Percentiles rank a stretch among this genome's conserved stretches.
Conservation (phyloP, 2,113 vertebrate species). For the Trinectes maculatus region DNA sequence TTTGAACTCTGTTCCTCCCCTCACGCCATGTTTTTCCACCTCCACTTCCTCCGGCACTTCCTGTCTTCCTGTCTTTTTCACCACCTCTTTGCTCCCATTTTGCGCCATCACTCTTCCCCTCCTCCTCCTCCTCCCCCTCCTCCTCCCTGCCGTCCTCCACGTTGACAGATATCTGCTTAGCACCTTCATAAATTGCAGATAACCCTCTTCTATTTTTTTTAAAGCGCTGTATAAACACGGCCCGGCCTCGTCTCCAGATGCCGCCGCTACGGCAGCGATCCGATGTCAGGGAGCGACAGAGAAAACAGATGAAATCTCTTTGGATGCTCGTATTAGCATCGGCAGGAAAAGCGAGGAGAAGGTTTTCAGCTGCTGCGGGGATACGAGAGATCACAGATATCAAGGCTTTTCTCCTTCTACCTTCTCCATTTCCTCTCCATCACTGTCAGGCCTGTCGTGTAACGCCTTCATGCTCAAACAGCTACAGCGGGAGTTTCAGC, state of each 20-base stretch:
- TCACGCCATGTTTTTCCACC: not conserved
- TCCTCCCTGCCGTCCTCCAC: conserved; percentile 27
- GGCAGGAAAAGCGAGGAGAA: conserved; percentile 10
- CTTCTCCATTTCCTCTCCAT: not conserved
- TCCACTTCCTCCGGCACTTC: conserved; percentile 12
- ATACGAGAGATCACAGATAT: conserved; percentile 33
- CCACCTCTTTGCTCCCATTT: conserved; percentile 9
- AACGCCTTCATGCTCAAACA: conserved; percentile 28
- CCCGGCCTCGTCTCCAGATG: conserved; percentile 34
- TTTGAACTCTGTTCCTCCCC: not conserved
- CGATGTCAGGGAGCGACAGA: conserved; percentile 49
- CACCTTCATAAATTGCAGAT: conserved; percentile 74
- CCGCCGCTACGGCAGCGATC: conserved; percentile 19
- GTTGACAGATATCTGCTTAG: conserved; percentile 75
- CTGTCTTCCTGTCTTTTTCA: conserved; percentile 24
- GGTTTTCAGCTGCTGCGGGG: conserved; percentile 53
- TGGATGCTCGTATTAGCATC: conserved; percentile 56
- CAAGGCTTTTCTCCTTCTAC: not conserved
- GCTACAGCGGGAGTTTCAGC: conserved; percentile 41
- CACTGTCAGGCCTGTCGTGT: not conserved
- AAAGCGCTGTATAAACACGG: conserved; percentile 57
- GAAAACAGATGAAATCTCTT: conserved; percentile 63
- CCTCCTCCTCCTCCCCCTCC: conserved; percentile 1
- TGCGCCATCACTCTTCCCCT: conserved; percentile 6
- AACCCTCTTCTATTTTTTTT: conserved; percentile 50